phyloP scores from a whole-genome alignment of 2,888 invertebrate species.

The Drosophila testacea region DNA sequence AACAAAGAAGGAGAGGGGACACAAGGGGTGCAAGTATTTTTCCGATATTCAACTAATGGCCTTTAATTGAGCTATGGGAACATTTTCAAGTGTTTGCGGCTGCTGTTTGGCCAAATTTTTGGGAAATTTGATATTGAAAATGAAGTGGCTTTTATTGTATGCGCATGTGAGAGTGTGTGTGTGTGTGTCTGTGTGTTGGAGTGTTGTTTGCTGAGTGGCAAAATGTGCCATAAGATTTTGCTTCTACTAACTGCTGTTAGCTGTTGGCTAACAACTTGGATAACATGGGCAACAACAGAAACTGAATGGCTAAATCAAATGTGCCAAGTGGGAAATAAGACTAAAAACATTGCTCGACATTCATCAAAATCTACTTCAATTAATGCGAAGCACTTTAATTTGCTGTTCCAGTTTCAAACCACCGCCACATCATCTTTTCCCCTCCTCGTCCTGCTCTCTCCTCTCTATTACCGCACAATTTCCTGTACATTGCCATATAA shows the following conservation, averaged over 20 bases:
- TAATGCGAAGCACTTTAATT: slow-evolving; percentile 61
- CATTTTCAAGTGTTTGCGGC: slow-evolving; percentile 78
- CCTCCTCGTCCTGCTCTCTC: not conserved
- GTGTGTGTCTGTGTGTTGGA: slow-evolving; percentile 14
- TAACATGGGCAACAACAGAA: slow-evolving; percentile 17
- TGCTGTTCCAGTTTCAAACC: slow-evolving; percentile 61
- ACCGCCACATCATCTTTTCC: not conserved
- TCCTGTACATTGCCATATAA: slow-evolving; percentile 72
- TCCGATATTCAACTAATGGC: slow-evolving; percentile 71
- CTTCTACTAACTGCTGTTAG: not conserved
- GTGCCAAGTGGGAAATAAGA: slow-evolving; percentile 25
- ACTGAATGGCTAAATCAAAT: slow-evolving; percentile 20
- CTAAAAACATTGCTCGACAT: slow-evolving; percentile 32
- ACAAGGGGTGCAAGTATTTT: slow-evolving; percentile 27
- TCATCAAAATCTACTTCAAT: slow-evolving; percentile 58
- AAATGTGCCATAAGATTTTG: slow-evolving; percentile 43
- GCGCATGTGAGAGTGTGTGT: slow-evolving; percentile 15
- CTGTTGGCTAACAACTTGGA: slow-evolving; percentile 24
- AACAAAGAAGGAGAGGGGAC: not conserved
- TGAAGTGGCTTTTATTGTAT: slow-evolving; percentile 61
- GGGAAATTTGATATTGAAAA: slow-evolving; percentile 73
- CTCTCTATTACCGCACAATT: slow-evolving; percentile 60
- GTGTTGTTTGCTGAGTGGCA: slow-evolving; percentile 57
- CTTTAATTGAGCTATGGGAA: slow-evolving; percentile 80
- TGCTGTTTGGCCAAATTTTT: slow-evolving; percentile 62